Evolutionary conservation across 1,140 invertebrate genomes (phyloP).

Genomic region (Rhyacophila brunnea): DNA sequence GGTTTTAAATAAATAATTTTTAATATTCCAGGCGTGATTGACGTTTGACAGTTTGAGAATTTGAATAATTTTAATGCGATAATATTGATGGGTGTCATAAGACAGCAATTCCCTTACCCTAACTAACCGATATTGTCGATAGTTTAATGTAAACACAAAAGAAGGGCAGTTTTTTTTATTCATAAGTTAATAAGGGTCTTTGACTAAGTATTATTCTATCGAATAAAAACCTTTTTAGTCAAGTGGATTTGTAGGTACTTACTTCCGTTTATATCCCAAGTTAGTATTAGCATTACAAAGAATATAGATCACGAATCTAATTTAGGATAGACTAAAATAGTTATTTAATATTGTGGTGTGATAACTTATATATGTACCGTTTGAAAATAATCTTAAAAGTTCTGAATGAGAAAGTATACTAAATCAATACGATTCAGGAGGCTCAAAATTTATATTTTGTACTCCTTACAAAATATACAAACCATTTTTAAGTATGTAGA

Average conservation of each 20-base stretch:
- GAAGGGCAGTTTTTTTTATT: slow-evolving; percentile 6
- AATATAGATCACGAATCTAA: no score
- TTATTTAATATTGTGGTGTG: no score
- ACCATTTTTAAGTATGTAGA: no score
- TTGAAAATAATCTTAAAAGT: no score
- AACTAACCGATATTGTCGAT: slow-evolving; percentile 29
- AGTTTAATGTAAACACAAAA: slow-evolving; percentile 10
- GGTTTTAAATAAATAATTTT: slow-evolving; percentile 15
- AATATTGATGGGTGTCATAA: slow-evolving; percentile 24
- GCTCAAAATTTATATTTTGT: no score
- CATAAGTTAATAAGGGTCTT: slow-evolving; percentile 10
- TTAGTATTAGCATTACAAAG: no score
- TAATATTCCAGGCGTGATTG: slow-evolving; percentile 20
- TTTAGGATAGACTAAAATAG: no score
- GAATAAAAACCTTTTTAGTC: slow-evolving; percentile 13
- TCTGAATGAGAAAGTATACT: no score
- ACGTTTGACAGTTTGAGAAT: slow-evolving; percentile 31
- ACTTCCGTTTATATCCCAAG: neutral
- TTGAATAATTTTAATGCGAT: slow-evolving; percentile 33
- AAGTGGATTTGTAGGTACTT: slow-evolving; percentile 4
- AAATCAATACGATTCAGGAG: no score
- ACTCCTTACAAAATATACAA: no score
- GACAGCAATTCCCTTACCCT: slow-evolving; percentile 8
- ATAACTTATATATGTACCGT: no score
- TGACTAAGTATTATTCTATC: slow-evolving; percentile 7